Conservation (phyloP, 1,140 invertebrate genomes). For the Drosophila quadrilineata region DNA sequence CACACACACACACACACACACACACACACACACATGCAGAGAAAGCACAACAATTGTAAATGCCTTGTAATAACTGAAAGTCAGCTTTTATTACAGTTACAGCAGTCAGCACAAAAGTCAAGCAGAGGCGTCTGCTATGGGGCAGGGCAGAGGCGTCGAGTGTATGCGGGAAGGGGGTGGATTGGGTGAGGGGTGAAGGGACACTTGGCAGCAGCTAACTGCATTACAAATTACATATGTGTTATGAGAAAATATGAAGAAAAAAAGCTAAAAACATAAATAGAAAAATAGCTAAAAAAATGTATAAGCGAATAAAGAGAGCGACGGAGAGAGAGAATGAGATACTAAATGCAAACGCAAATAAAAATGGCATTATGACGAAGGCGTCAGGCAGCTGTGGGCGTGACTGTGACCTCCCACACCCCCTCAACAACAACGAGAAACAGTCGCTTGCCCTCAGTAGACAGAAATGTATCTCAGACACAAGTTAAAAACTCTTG, state of each 20-base stretch:
- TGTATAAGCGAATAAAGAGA: neutral
- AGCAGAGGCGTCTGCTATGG: too few species aligned
- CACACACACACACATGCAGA: neutral
- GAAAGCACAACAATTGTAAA: conserved; percentile 22
- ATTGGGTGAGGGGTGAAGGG: neutral
- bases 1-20: too few species aligned
- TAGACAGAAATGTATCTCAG: neutral
- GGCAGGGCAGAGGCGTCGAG: too few species aligned
- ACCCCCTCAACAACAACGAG: too few species aligned
- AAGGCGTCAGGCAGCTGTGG: conserved; percentile 14
- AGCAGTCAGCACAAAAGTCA: conserved; percentile 1
- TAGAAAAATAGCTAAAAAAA: conserved; percentile 26
- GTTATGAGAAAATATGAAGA: conserved; percentile 16
- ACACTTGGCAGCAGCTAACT: conserved; percentile 7
- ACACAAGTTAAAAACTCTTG: conserved; percentile 11
- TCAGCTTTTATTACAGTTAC: conserved; percentile 38
- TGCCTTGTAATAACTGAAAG: conserved; percentile 36
- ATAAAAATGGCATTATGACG: conserved; percentile 34
- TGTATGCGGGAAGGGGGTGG: neutral
- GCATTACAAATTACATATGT: conserved; percentile 47
- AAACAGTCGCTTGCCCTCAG: too few species aligned
- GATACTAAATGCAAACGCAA: conserved; percentile 35
- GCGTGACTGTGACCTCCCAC: too few species aligned
- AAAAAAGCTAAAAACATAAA: conserved; percentile 11
- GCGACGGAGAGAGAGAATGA: conserved; percentile 4